These are phyloP conservation scores for Ochropacha duplaris DNA, from an alignment of 2,888 invertebrate species.

Conservation along the genomic window DNA sequence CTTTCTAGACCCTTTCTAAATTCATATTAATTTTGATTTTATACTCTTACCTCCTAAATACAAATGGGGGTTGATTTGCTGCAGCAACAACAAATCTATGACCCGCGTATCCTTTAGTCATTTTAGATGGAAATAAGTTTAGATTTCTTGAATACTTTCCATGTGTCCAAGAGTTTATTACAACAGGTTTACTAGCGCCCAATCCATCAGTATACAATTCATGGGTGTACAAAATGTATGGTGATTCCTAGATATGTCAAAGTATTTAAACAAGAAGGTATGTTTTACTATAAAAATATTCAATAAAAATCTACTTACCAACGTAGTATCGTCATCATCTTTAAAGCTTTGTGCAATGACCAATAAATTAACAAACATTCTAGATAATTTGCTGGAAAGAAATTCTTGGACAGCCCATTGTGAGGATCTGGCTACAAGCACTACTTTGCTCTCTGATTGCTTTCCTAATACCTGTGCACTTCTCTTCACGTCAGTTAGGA, in stretches of 20 bases:
- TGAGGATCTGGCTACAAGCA: slow-evolving; percentile 87
- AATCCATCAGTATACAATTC: slow-evolving; percentile 88
- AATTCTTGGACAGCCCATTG: slow-evolving; percentile 90
- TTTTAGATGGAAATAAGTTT: slow-evolving; percentile 87
- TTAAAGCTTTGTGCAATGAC: slow-evolving; percentile 87
- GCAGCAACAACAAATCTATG: slow-evolving; percentile 88
- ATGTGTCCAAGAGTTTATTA: slow-evolving; percentile 88
- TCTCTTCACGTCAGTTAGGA: slow-evolving; percentile 85
- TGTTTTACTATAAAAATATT: not conserved
- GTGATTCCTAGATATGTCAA: slow-evolving; percentile 80
- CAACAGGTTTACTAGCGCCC: slow-evolving; percentile 86
- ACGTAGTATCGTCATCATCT: slow-evolving; percentile 62
- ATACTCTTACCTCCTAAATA: slow-evolving; percentile 83
- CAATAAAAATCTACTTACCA: slow-evolving; percentile 59
- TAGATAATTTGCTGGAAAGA: slow-evolving; percentile 83
- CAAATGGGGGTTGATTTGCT: slow-evolving; percentile 88
- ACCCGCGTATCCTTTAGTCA: slow-evolving; percentile 87
- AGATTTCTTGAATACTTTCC: slow-evolving; percentile 84
- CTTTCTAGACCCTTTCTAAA: not conserved
- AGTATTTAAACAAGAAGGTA: not conserved
- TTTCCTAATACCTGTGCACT: slow-evolving; percentile 84
- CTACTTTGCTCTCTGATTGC: slow-evolving; percentile 84
- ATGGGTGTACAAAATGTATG: slow-evolving; percentile 89
- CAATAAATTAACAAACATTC: slow-evolving; percentile 87
- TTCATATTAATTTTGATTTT: not conserved